These are phyloP conservation scores for Anableps anableps DNA, from an alignment of 2,797 vertebrate genomes.

Conservation along the genomic window DNA sequence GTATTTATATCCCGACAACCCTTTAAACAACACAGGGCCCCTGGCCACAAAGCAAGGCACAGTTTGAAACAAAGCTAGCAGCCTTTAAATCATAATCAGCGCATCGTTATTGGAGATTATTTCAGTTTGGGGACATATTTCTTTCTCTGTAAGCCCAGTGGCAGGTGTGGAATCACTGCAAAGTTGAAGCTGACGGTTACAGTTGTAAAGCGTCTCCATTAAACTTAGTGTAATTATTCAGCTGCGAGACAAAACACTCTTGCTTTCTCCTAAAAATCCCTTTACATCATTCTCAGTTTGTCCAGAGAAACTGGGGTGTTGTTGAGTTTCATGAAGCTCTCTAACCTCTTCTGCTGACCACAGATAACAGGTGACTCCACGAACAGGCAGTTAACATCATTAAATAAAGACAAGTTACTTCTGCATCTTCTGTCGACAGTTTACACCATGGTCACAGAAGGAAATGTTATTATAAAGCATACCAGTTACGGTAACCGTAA, in stretches of 20 bases:
- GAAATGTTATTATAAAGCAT: not conserved
- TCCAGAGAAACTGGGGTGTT: slow-evolving; percentile 72
- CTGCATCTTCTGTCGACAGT: not conserved
- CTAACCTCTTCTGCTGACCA: not conserved
- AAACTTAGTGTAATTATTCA: slow-evolving; percentile 34
- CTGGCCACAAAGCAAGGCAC: slow-evolving; percentile 73
- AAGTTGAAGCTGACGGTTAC: slow-evolving; percentile 20
- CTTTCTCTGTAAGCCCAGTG: slow-evolving; percentile 45
- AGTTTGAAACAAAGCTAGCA: slow-evolving; percentile 77
- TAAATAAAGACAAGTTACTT: not conserved
- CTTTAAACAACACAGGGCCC: slow-evolving; percentile 82
- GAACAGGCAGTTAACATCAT: not conserved
- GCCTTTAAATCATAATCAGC: slow-evolving; percentile 82
- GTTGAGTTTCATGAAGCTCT: not conserved
- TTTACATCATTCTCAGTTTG: slow-evolving; percentile 42
- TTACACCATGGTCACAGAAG: not conserved
- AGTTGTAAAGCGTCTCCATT: slow-evolving; percentile 22
- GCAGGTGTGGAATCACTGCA: slow-evolving; percentile 39
- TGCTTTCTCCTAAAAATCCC: not conserved
- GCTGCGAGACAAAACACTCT: slow-evolving; percentile 21
- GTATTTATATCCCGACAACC: slow-evolving; percentile 84
- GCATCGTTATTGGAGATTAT: slow-evolving; percentile 66
- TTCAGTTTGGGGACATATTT: slow-evolving; percentile 70
- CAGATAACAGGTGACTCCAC: not conserved
- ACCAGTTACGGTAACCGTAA: not conserved